Conservation (phyloP, 2,797 vertebrate species). For the Sebastolobus alascanus region DNA sequence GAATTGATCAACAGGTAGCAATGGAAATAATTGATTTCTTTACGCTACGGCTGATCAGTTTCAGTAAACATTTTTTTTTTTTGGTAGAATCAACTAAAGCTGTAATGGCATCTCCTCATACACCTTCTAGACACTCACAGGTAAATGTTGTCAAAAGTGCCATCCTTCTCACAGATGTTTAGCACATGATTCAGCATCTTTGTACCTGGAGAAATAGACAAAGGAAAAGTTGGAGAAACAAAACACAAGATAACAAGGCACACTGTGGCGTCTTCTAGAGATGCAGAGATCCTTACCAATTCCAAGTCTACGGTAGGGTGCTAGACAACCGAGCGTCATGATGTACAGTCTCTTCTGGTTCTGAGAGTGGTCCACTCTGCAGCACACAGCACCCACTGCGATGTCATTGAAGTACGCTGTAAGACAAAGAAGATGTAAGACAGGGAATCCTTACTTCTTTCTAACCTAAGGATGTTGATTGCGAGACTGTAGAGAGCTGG, state of each 20-base stretch:
- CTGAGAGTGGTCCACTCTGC: slow-evolving; percentile 99
- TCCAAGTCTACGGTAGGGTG: slow-evolving; percentile 98
- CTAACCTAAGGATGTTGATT: neutral
- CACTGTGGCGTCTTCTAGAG: neutral
- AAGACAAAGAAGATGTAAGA: slow-evolving; percentile 43
- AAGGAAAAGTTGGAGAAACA: slow-evolving; percentile 12
- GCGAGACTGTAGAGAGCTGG: too few species aligned
- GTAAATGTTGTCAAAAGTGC: slow-evolving; percentile 99
- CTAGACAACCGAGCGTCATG: slow-evolving; percentile 99
- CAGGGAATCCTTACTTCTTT: neutral
- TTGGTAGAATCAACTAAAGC: too few species aligned
- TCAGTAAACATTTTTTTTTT: too few species aligned
- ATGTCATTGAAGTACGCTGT: slow-evolving; percentile 99
- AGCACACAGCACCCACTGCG: slow-evolving; percentile 98
- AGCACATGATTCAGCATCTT: slow-evolving; percentile 99
- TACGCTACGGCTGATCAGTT: neutral
- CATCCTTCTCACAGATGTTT: slow-evolving; percentile 99
- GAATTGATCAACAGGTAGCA: neutral
- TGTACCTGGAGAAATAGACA: slow-evolving; percentile 87
- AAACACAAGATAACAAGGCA: neutral
- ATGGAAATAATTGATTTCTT: neutral
- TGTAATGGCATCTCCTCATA: neutral
- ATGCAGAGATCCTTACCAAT: slow-evolving; percentile 88
- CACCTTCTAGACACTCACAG: slow-evolving; percentile 89
- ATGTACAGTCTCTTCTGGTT: slow-evolving; percentile 99